Evolutionary conservation across 37 sponge, comb jelly and placozoan genomes (phyloP).

Genomic region (Bolinopsis microptera): DNA sequence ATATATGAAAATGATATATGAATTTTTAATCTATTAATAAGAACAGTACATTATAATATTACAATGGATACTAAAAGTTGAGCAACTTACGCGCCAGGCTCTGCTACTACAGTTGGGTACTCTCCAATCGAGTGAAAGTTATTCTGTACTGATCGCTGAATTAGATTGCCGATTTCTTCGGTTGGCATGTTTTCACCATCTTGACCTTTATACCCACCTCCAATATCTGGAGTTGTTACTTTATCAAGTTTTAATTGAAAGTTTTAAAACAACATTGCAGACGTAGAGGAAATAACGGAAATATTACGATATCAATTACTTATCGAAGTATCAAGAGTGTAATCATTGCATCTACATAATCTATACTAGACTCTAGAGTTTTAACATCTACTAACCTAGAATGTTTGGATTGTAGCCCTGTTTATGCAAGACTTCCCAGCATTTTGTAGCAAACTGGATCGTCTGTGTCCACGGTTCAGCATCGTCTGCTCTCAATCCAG

Average conservation of each 20-base stretch:
- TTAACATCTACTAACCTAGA: not conserved
- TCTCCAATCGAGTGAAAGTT: not conserved
- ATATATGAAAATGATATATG: too few relatives aligned
- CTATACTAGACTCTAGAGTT: too few relatives aligned
- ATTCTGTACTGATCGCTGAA: not conserved
- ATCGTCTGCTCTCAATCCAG: not conserved
- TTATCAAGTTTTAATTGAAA: too few relatives aligned
- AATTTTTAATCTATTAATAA: too few relatives aligned
- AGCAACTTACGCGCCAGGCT: conserved; percentile 30
- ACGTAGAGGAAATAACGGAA: too few relatives aligned
- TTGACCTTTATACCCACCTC: not conserved
- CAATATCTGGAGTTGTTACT: not conserved
- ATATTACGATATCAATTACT: too few relatives aligned
- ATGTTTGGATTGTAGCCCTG: not conserved
- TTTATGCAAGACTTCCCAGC: not conserved
- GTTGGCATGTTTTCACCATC: not conserved
- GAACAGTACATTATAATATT: too few relatives aligned
- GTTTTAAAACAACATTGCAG: too few relatives aligned
- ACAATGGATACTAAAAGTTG: too few relatives aligned
- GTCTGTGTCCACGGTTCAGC: not conserved
- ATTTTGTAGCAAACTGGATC: not conserved
- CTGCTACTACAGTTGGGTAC: not conserved
- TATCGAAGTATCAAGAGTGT: too few relatives aligned
- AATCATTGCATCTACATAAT: too few relatives aligned
- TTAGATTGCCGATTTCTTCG: not conserved